phyloP scores from a whole-genome alignment of 2,113 vertebrate genomes.

The Gadus chalcogrammus region DNA sequence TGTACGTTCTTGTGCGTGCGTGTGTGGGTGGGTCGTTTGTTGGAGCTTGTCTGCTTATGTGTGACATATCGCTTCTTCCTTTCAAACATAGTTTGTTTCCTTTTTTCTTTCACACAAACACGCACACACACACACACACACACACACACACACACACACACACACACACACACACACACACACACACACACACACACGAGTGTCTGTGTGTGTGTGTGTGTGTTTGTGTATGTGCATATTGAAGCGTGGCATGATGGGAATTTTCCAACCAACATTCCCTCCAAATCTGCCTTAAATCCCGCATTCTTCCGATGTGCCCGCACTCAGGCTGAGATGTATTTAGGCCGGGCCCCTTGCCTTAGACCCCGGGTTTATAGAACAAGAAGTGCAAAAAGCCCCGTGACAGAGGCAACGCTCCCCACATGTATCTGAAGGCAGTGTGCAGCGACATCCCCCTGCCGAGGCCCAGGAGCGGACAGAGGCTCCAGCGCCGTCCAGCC shows the following conservation, averaged over 20 bases:
- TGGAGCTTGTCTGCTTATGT: not conserved
- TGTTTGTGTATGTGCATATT: not conserved
- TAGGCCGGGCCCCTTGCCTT: constrained; percentile 14
- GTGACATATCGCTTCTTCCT: not conserved
- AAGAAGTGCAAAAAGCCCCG: constrained; percentile 40
- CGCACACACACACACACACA: not conserved
- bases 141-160: no score
- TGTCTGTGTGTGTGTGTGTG: no score
- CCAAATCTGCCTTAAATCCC: constrained; percentile 19
- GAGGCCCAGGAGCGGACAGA: constrained; percentile 52
- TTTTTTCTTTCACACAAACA: constrained; percentile 30
- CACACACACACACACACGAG: no score
- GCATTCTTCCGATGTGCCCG: constrained; percentile 21
- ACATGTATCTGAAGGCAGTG: constrained; percentile 66
- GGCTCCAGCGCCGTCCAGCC: constrained; percentile 47
- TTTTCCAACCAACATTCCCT: constrained; percentile 29
- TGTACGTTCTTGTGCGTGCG: not conserved
- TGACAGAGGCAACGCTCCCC: constrained; percentile 31
- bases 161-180: no score
- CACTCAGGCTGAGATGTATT: constrained; percentile 33
- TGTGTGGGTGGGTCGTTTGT: not conserved
- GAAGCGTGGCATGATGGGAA: constrained; percentile 21
- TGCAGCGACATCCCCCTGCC: constrained; percentile 50
- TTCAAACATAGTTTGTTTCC: constrained; percentile 15
- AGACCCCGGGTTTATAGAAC: not conserved